Base-by-base conservation (phyloP, 2,888 invertebrate species). In the Troglohyphantes excavatus region DNA sequence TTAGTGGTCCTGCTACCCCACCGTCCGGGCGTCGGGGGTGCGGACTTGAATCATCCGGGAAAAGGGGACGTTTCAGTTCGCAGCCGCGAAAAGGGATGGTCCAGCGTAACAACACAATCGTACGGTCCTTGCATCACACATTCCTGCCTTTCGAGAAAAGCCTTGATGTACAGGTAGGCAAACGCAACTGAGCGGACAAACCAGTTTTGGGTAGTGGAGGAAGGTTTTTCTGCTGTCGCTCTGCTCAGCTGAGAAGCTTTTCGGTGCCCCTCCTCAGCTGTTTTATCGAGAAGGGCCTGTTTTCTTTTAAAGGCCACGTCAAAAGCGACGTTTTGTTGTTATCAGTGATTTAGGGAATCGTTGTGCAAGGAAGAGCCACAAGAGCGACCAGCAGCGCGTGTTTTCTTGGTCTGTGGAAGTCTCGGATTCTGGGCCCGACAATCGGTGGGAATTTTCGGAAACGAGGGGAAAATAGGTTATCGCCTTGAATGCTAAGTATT, bases 111-210 rank as follows among this genome's bases (percentile, higher is more conserved):
- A 53, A n/a, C 13, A 53, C 53, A n/a, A 61, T 76, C 27, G 39
- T 46, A 72, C 72, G 63, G 17, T 73, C 67, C 81, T 89, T 89
- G 88, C 88, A 89, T 76, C 82, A 89, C 88, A 76, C 88, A 89
- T 89, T 89, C 88, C 82, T 46, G 61, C 39, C 68, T 27, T 17
- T 11, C 11, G 46, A 23, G n/a, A 59, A 39, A 63, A 82, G 75
- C 88, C 88, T 88, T 89, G 88, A 39, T 89, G 87, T 88, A 88
- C 81, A 88, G 87, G 88, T 89, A 89, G n/a, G 39, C 13, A 26
- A 88, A 59, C 75, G 72, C 82, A 73, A 72, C 68, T 29, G 83
- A 83, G 88, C 85, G 82, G 82, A 82, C 82, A 89, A 89, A 89
- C 88, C 75, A 61, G 88, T 89, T 89, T 82, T 53, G 59, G 72